Conservation (phyloP, 2,888 invertebrate genomes). For the Anaspis maculata region DNA sequence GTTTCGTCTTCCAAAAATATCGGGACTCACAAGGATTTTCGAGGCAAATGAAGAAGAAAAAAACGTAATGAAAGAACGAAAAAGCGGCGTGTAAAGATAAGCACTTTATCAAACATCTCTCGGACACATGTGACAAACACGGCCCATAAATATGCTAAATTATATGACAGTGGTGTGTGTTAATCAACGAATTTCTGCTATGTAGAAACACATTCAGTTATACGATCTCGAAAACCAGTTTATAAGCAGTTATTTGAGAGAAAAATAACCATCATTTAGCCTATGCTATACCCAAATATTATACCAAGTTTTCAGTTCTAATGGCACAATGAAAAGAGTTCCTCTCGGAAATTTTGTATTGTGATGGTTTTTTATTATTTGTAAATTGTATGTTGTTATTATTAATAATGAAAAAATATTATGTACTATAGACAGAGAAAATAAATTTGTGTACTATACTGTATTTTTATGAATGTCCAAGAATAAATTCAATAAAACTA, state of each 20-base stretch:
- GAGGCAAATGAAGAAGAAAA: no score
- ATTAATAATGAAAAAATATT: slow-evolving; percentile 16
- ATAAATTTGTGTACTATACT: slow-evolving; percentile 32
- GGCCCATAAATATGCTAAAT: slow-evolving; percentile 16
- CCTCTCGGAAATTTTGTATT: not conserved
- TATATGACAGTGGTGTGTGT: slow-evolving; percentile 15
- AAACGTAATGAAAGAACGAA: no score
- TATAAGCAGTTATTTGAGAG: slow-evolving; percentile 14
- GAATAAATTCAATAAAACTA: slow-evolving; percentile 32
- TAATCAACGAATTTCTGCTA: slow-evolving; percentile 18
- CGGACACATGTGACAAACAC: slow-evolving; percentile 14
- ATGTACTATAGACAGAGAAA: slow-evolving; percentile 19
- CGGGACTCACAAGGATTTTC: no score
- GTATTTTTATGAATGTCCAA: slow-evolving; percentile 35
- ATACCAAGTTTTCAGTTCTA: no score
- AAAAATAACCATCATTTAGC: slow-evolving; percentile 10
- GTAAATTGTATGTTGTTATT: slow-evolving; percentile 11
- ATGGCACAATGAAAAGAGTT: no score
- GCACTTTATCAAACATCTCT: slow-evolving; percentile 12
- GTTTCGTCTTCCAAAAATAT: not conserved
- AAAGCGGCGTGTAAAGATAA: slow-evolving; percentile 7
- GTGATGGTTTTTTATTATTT: slow-evolving; percentile 1
- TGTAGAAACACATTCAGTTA: slow-evolving; percentile 17
- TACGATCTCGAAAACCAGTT: slow-evolving; percentile 16
- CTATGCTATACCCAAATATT: slow-evolving; percentile 4